Percentiles rank a stretch among this genome's conserved stretches.
Evolutionary conservation across 2,888 invertebrate species (phyloP).

Genomic region (Crioceris asparagi): DNA sequence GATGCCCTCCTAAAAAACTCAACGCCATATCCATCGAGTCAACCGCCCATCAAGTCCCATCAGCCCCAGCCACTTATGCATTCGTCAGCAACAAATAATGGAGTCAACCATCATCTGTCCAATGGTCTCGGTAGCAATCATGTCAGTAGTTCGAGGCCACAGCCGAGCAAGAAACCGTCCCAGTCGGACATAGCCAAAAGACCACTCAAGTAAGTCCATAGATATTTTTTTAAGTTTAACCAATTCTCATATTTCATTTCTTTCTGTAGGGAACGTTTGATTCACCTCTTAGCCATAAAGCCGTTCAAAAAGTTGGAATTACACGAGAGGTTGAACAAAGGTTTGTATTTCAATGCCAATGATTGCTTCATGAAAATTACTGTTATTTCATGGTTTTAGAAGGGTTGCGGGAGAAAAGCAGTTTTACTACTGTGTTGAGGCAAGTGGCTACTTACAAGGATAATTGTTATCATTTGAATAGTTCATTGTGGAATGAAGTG

Average conservation of each 20-base stretch:
- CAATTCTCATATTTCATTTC: conserved; percentile 15
- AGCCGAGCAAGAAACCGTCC: conserved; percentile 39
- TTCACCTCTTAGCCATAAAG: conserved; percentile 86
- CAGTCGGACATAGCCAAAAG: conserved; percentile 59
- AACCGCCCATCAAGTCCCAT: conserved; percentile 1
- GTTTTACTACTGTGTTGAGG: conserved; percentile 66
- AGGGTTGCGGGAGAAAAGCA: conserved; percentile 72
- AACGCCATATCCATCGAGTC: no score
- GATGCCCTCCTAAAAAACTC: conserved; percentile 31
- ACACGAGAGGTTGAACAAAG: conserved; percentile 66
- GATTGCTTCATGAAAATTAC: not conserved
- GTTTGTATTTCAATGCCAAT: conserved; percentile 42
- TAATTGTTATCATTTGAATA: conserved; percentile 80
- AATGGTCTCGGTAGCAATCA: conserved; percentile 34
- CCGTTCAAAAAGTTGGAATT: conserved; percentile 91
- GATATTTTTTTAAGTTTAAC: conserved; percentile 8
- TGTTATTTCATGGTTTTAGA: conserved; percentile 43
- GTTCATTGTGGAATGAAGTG: conserved; percentile 86
- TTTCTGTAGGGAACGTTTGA: conserved; percentile 75
- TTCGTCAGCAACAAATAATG: conserved; percentile 13
- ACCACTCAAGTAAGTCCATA: conserved; percentile 53
- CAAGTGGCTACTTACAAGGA: conserved; percentile 75
- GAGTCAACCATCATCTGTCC: conserved; percentile 26
- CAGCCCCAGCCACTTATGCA: not conserved
- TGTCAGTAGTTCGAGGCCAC: conserved; percentile 37